A percentile compares a stretch with the other conserved stretches of the same genome.
Evolutionary conservation across 2,113 vertebrate species (phyloP).

Genomic region (Miniopterus natalensis): DNA sequence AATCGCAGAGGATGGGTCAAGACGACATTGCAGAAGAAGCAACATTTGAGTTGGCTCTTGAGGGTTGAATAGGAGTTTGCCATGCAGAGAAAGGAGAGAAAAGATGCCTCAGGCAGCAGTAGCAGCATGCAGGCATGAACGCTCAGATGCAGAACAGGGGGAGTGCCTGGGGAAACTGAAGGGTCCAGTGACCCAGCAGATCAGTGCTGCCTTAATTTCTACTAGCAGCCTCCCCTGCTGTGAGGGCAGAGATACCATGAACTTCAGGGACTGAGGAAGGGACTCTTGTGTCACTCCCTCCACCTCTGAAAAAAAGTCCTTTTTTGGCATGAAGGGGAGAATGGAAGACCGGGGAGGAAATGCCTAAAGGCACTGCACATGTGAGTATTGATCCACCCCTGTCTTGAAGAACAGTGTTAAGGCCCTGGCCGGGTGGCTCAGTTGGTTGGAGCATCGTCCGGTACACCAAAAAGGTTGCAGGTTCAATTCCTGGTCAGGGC

Average conservation of each 20-base stretch:
- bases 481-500: too few species aligned
- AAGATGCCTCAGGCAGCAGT: not conserved
- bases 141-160: not conserved
- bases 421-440: too few species aligned
- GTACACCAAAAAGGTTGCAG: too few species aligned
- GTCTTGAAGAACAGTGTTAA: not conserved
- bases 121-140: not conserved
- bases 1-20: not conserved
- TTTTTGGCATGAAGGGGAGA: not conserved
- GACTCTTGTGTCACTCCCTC: not conserved
- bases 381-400: not conserved
- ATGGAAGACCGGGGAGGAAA: not conserved
- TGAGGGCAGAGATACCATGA: not conserved
- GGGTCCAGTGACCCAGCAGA: not conserved
- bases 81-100: not conserved
- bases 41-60: not conserved
- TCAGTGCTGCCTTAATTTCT: not conserved
- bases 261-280: not conserved
- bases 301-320: not conserved
- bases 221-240: not conserved
- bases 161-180: not conserved
- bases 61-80: not conserved
- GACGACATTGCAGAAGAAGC: slow-evolving; percentile 62
- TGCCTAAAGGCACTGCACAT: not conserved
- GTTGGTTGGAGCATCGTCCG: too few species aligned